Percentiles rank a stretch among this genome's conserved stretches.
Evolutionary conservation across 2,888 invertebrate species (phyloP).

Genomic region (Xestia ashworthii): DNA sequence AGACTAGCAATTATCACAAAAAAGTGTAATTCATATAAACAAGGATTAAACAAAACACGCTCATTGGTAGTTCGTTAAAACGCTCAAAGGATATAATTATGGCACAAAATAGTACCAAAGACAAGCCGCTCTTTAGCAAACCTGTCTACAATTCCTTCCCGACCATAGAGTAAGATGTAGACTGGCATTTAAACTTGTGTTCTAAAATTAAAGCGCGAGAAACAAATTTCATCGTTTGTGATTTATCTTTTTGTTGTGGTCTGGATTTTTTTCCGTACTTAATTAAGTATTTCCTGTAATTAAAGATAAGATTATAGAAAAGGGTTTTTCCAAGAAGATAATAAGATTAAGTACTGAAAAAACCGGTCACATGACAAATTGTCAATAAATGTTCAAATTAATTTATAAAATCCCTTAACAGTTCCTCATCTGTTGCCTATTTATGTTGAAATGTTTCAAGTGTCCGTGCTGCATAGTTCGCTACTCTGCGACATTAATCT

Average conservation of each 20-base stretch:
- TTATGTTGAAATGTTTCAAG: slow-evolving; percentile 17
- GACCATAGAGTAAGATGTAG: slow-evolving; percentile 61
- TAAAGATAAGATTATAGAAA: slow-evolving; percentile 8
- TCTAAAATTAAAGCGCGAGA: slow-evolving; percentile 32
- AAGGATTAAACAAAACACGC: slow-evolving; percentile 57
- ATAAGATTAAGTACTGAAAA: neutral
- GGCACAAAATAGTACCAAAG: slow-evolving; percentile 74
- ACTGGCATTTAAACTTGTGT: slow-evolving; percentile 39
- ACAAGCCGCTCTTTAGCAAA: slow-evolving; percentile 71
- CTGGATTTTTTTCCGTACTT: slow-evolving; percentile 9
- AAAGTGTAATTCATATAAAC: slow-evolving; percentile 60
- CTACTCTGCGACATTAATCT: slow-evolving; percentile 72
- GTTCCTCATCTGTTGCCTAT: neutral
- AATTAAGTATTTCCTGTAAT: slow-evolving; percentile 25
- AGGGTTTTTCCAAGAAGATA: slow-evolving; percentile 9
- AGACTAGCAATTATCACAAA: slow-evolving; percentile 52
- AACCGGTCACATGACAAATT: neutral
- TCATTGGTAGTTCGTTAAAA: slow-evolving; percentile 66
- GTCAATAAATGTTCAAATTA: slow-evolving; percentile 3
- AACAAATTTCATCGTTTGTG: slow-evolving; percentile 27
- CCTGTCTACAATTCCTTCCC: slow-evolving; percentile 73
- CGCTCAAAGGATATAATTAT: slow-evolving; percentile 70
- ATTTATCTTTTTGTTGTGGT: slow-evolving; percentile 32
- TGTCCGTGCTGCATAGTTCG: slow-evolving; percentile 50
- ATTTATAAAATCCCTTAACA: neutral